These are phyloP conservation scores for Raja brachyura DNA, from an alignment of 2,113 vertebrate genomes.

Conservation along the genomic window DNA sequence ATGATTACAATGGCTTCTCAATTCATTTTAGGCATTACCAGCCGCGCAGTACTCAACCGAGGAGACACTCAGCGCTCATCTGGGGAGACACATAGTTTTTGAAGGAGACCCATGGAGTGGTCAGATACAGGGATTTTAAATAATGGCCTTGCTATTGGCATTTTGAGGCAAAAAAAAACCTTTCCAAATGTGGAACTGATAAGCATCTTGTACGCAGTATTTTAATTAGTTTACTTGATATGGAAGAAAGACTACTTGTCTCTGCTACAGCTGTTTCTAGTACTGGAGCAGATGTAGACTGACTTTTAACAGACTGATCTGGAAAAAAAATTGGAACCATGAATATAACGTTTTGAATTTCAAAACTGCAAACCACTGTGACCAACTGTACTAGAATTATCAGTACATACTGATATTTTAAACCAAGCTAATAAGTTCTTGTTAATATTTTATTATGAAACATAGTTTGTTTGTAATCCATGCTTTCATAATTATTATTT, in stretches of 20 bases:
- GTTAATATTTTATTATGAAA: too few species aligned
- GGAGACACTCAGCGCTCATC: background rate
- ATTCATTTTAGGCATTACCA: background rate
- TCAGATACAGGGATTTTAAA: background rate
- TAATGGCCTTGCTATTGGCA: background rate
- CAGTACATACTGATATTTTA: background rate
- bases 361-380: background rate
- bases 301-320: constrained; percentile 76
- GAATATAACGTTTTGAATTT: constrained; percentile 24
- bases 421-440: background rate
- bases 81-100: background rate
- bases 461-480: background rate
- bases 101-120: background rate
- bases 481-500: background rate
- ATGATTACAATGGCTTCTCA: background rate
- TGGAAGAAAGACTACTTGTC: constrained; percentile 84
- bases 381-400: background rate
- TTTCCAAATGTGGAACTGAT: constrained; percentile 14
- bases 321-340: constrained; percentile 49
- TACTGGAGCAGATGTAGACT: constrained; percentile 87
- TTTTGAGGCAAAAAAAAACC: constrained; percentile 1
- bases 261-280: constrained; percentile 83
- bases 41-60: background rate
- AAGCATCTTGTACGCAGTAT: constrained; percentile 16
- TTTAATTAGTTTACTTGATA: constrained; percentile 73